phyloP scores from a whole-genome alignment of 2,888 invertebrate species.

The Dasypolia templi region DNA sequence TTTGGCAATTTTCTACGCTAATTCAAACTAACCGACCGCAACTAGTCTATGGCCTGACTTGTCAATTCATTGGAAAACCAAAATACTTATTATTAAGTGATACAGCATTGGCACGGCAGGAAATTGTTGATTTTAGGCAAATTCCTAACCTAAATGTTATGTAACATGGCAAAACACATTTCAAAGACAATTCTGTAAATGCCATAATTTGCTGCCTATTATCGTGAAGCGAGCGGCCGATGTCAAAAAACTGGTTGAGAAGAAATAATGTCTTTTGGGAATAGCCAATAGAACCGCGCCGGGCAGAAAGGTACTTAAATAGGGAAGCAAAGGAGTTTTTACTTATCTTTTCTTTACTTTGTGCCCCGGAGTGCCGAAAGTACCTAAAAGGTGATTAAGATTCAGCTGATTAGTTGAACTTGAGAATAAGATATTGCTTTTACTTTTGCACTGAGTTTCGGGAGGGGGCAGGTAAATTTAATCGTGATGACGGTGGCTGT shows the following conservation, averaged over 20 bases:
- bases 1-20: neutral
- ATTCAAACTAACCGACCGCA: neutral
- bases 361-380: conserved; percentile 69
- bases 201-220: conserved; percentile 55
- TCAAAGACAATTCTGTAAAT: conserved; percentile 35
- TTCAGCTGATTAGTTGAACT: conserved; percentile 77
- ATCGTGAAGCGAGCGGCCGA: conserved; percentile 57
- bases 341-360: conserved; percentile 75
- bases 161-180: neutral
- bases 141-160: neutral
- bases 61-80: neutral
- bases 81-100: neutral
- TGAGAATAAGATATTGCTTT: conserved; percentile 74
- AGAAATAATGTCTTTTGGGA: conserved; percentile 73
- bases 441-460: conserved; percentile 63
- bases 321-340: conserved; percentile 68
- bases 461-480: conserved; percentile 59
- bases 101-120: neutral
- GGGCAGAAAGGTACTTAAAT: conserved; percentile 67
- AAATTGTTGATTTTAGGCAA: neutral
- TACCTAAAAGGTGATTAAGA: conserved; percentile 77
- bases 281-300: conserved; percentile 66
- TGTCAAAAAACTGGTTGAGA: conserved; percentile 68
- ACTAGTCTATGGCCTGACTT: neutral
- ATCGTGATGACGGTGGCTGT: conserved; percentile 56